Conservation (phyloP, 2,888 invertebrate genomes). For the Caenorhabditis auriculariae region DNA sequence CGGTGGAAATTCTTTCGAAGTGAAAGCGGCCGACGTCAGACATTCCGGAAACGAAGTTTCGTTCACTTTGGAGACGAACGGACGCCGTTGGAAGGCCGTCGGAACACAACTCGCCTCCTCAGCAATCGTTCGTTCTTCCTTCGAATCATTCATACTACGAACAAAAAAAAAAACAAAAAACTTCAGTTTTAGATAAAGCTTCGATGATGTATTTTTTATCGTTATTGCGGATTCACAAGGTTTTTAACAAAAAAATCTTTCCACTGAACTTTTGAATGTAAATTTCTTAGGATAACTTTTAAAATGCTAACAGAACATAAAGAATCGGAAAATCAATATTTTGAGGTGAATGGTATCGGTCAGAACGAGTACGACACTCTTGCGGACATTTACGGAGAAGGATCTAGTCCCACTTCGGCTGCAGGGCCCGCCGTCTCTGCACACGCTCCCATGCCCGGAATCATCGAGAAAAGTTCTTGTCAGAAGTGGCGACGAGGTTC, state of each 20-base stretch:
- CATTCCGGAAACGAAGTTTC: conserved; percentile 14
- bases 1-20: conserved; percentile 14
- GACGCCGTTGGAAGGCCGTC: conserved; percentile 47
- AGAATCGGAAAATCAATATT: not conserved
- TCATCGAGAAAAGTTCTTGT: conserved; percentile 87
- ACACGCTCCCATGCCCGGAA: conserved; percentile 91
- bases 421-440: conserved; percentile 36
- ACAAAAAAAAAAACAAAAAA: not conserved
- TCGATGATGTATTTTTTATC: not conserved
- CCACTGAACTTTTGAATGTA: not conserved
- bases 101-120: conserved; percentile 12
- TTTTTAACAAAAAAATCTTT: not conserved
- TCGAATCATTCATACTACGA: not conserved
- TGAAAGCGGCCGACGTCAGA: conserved; percentile 9
- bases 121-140: not conserved
- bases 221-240: not conserved
- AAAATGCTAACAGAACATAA: not conserved
- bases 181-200: not conserved
- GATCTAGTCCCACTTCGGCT: conserved; percentile 9
- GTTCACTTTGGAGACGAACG: conserved; percentile 49
- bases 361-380: conserved; percentile 32
- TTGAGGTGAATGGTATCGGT: conserved; percentile 41
- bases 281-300: not conserved
- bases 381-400: conserved; percentile 6
- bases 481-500: conserved; percentile 77